These are phyloP conservation scores for Falco naumanni DNA, from an alignment of 2,797 vertebrate genomes.

Conservation along the genomic window DNA sequence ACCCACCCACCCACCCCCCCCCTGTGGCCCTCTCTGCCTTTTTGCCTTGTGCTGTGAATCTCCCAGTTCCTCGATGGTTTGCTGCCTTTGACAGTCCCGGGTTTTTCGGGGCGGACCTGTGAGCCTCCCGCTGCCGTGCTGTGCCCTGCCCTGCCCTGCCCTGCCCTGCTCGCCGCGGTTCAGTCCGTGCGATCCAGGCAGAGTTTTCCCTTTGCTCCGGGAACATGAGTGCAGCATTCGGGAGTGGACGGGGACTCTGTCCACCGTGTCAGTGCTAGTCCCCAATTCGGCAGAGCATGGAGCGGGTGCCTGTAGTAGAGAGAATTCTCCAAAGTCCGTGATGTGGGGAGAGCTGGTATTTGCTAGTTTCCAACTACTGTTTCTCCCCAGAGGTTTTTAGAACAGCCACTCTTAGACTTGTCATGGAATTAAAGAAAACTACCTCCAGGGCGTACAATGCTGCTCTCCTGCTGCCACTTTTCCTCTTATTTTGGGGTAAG, in stretches of 20 bases:
- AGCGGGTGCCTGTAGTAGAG: not conserved
- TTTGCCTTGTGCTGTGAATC: not conserved
- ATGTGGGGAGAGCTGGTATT: not conserved
- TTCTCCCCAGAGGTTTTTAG: not conserved
- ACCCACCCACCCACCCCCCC: too few species aligned
- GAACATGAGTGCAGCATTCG: not conserved
- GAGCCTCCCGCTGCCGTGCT: not conserved
- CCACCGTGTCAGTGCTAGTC: conserved; percentile 42
- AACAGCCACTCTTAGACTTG: conserved; percentile 3
- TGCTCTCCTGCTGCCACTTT: conserved; percentile 37
- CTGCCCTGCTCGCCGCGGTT: not conserved
- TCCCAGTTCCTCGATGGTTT: not conserved
- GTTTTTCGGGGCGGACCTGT: not conserved
- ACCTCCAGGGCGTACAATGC: conserved; percentile 16
- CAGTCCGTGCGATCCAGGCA: conserved; percentile 52
- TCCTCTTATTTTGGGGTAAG: conserved; percentile 66
- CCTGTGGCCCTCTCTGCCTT: too few species aligned
- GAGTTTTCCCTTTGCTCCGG: conserved; percentile 6
- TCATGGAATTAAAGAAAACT: conserved; percentile 53
- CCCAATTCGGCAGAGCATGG: not conserved
- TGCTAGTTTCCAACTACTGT: not conserved
- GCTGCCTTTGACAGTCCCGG: not conserved
- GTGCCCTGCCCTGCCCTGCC: not conserved
- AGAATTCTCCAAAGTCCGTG: not conserved
- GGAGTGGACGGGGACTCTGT: conserved; percentile 37